These are phyloP conservation scores for Cyphomyrmex costatus DNA, from an alignment of 1,140 invertebrate species.

Conservation along the genomic window DNA sequence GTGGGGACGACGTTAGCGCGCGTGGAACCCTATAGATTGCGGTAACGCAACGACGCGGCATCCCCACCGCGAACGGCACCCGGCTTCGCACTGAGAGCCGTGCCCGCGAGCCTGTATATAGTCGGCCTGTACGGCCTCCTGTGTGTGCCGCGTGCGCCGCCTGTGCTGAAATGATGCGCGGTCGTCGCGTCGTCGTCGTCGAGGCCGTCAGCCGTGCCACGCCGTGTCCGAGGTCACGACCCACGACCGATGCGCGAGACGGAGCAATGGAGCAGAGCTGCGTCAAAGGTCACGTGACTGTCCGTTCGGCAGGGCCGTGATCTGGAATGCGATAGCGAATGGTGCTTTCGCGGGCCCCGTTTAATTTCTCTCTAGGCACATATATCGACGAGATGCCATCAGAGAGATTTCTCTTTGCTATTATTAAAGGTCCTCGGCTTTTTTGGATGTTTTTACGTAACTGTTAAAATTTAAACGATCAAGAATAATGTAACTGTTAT, in stretches of 20 bases:
- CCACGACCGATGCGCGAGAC: conserved; percentile 24
- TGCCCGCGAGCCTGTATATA: conserved; percentile 5
- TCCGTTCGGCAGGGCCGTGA: not conserved
- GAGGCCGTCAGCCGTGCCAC: not conserved
- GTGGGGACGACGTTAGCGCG: conserved; percentile 10
- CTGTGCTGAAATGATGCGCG: not conserved
- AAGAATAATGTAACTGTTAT: too few relatives aligned
- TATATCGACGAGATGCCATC: too few relatives aligned
- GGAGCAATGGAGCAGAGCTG: not conserved
- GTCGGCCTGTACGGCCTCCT: not conserved
- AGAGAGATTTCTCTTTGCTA: too few relatives aligned
- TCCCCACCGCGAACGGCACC: conserved; percentile 71
- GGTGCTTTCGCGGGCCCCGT: too few relatives aligned
- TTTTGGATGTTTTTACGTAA: too few relatives aligned
- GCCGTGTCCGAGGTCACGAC: conserved; percentile 24
- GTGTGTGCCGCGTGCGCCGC: conserved; percentile 12
- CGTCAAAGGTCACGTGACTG: not conserved
- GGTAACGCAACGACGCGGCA: conserved; percentile 55
- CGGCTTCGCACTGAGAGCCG: conserved; percentile 77
- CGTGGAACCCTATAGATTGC: conserved; percentile 46
- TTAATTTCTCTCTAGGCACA: not conserved
- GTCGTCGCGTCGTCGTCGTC: not conserved
- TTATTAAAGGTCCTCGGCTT: too few relatives aligned
- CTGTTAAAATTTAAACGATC: too few relatives aligned
- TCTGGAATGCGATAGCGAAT: too few relatives aligned